Evolutionary conservation across 2,888 invertebrate species (phyloP), one percentile per base, ranked within the genome.

Genomic region (Stictocephala bisonia): DNA sequence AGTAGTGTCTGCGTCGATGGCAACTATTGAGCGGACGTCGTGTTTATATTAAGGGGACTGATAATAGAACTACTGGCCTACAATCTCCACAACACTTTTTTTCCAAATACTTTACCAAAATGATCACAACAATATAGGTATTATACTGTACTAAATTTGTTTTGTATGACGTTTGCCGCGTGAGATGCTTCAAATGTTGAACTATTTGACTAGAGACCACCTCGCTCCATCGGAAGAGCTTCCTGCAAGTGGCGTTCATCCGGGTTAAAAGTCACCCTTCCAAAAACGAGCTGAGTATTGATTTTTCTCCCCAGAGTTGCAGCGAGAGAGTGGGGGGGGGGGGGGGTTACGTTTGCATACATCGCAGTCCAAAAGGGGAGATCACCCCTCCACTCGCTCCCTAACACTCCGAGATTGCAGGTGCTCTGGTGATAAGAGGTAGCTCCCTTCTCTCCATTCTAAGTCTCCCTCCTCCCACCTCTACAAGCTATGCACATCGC

Each of bases 341-440:
- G 6, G 26, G n/a, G 51, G n/a, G 51, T 27, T 18, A 18, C 13
- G 60, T 60, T 60, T 60, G 60, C 60, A 60, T 60, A 60, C 22
- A 60, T 60, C 60, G 60, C 27, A 40, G 60, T 40, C 35, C 56
- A 26, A n/a, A n/a, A n/a, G n/a, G 53, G 53, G 11, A 9, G 11
- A 1, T 6, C 26, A 3, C 24, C 24, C 53, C 56, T 29, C 60
- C 31, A 56, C 56, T 26, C 35, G 35, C 60, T 60, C 56, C n/a
- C 22, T 60, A 60, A n/a, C 18, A 15, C 22, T 4, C 60, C 35
- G 35, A 60, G 60, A 60, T 60, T 60, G 60, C 60, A 60, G 60
- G 60, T 60, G 60, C 35, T 60, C 22, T 3, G 35, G 11, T 18
- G 60, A 60, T 60, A 60, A 60, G 60, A 60, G 60, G 35, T 60